Percentiles rank a stretch among this genome's conserved stretches.
Evolutionary conservation across 2,888 invertebrate genomes (phyloP).

Genomic region (Scelioninae gen. 1): DNA sequence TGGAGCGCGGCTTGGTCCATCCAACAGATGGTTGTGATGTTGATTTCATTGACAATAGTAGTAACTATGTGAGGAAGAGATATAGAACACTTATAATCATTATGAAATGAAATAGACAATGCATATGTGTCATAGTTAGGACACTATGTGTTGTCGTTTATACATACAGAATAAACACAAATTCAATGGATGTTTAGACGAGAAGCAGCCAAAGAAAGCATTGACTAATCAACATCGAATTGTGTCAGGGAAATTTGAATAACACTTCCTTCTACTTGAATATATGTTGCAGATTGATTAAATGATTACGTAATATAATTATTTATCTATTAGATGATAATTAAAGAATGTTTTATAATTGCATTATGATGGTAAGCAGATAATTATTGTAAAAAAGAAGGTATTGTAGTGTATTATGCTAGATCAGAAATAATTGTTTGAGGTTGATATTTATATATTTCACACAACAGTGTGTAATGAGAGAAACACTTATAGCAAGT

Average conservation of each 20-base stretch:
- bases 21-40: slow-evolving; percentile 52
- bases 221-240: slow-evolving; percentile 24
- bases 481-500: too few species aligned
- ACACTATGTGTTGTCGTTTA: slow-evolving; percentile 17
- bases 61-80: slow-evolving; percentile 34
- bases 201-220: slow-evolving; percentile 29
- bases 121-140: slow-evolving; percentile 21
- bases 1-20: slow-evolving; percentile 43
- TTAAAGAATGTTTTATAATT: too few species aligned
- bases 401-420: too few species aligned
- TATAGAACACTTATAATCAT: slow-evolving; percentile 58
- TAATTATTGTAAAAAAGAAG: too few species aligned
- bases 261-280: neutral
- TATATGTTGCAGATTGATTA: too few species aligned
- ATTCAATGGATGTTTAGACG: slow-evolving; percentile 14
- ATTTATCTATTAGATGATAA: too few species aligned
- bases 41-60: slow-evolving; percentile 58
- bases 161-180: slow-evolving; percentile 19
- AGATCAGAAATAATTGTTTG: too few species aligned
- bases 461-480: too few species aligned
- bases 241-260: slow-evolving; percentile 3
- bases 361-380: too few species aligned
- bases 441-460: too few species aligned
- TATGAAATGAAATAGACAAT: slow-evolving; percentile 27
- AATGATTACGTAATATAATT: too few species aligned